Evolutionary conservation across 1,140 invertebrate species (phyloP).

Genomic region (Hydropsyche tenuis): DNA sequence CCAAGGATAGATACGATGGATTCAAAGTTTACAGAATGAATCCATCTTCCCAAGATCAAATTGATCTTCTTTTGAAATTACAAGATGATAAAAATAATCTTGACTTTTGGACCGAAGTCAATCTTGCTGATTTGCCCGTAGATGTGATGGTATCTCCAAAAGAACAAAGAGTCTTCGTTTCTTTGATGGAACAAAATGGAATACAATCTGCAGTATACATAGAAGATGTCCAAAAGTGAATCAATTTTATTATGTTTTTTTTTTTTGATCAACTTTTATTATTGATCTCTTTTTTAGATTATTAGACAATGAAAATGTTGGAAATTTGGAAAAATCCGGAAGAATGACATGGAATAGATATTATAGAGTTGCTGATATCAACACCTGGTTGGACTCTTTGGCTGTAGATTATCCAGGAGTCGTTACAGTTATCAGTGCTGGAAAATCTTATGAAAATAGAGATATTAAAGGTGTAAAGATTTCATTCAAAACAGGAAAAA

Average conservation of each 20-base stretch:
- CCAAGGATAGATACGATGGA: slow-evolving; percentile 29
- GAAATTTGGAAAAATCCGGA: slow-evolving; percentile 12
- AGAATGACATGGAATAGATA: slow-evolving; percentile 55
- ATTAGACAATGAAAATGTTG: slow-evolving; percentile 29
- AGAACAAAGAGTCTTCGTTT: slow-evolving; percentile 49
- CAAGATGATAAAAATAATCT: slow-evolving; percentile 20
- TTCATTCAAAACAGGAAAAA: slow-evolving; percentile 52
- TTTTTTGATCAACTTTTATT: background rate
- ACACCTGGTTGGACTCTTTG: slow-evolving; percentile 59
- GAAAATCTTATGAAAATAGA: slow-evolving; percentile 65
- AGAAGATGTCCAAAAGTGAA: slow-evolving; percentile 53
- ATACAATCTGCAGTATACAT: slow-evolving; percentile 52
- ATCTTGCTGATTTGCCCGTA: slow-evolving; percentile 41
- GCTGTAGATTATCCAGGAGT: slow-evolving; percentile 59
- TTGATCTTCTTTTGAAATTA: slow-evolving; percentile 19
- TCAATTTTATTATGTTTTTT: background rate
- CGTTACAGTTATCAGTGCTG: slow-evolving; percentile 60
- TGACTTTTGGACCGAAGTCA: slow-evolving; percentile 46
- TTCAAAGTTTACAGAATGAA: slow-evolving; percentile 44
- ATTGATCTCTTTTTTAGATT: slow-evolving; percentile 51
- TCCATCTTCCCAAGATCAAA: slow-evolving; percentile 40
- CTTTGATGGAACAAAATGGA: slow-evolving; percentile 37
- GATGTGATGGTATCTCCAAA: slow-evolving; percentile 56
- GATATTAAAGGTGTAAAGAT: slow-evolving; percentile 69
- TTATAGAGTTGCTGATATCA: slow-evolving; percentile 55